Conservation (phyloP, 2,797 vertebrate genomes). For the Takifugu ocellatus region DNA sequence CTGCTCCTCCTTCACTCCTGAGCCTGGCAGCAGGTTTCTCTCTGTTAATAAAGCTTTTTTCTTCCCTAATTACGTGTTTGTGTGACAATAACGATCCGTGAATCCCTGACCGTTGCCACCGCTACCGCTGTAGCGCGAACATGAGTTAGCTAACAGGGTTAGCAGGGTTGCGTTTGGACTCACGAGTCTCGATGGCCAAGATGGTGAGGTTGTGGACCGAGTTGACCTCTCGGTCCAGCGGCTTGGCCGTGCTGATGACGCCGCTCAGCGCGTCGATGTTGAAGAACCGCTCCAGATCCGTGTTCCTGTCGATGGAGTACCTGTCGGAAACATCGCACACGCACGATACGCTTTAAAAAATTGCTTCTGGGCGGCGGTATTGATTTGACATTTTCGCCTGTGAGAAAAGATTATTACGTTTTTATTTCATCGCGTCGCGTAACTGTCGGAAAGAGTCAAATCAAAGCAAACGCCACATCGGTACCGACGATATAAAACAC, state of each 20-base stretch:
- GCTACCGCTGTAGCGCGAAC: too few relatives aligned
- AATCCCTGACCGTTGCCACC: too few relatives aligned
- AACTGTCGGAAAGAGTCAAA: neutral
- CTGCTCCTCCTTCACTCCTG: too few relatives aligned
- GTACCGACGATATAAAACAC: neutral
- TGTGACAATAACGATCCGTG: too few relatives aligned
- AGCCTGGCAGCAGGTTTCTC: too few relatives aligned
- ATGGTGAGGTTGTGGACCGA: conserved; percentile 94
- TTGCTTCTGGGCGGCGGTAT: conserved; percentile 26
- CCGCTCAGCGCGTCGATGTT: conserved; percentile 92
- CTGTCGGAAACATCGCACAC: conserved; percentile 63
- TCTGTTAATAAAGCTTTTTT: too few relatives aligned
- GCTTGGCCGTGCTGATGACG: conserved; percentile 90
- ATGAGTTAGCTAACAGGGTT: too few relatives aligned
- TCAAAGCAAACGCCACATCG: conserved; percentile 1
- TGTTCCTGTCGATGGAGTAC: conserved; percentile 97
- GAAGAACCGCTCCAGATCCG: conserved; percentile 94
- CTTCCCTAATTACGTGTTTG: too few relatives aligned
- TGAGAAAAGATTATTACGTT: conserved; percentile 20
- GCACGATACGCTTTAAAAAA: conserved; percentile 26
- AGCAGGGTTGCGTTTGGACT: conserved; percentile 64
- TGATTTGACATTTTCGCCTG: conserved; percentile 45
- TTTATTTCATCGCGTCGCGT: conserved; percentile 9
- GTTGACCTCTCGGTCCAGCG: conserved; percentile 90
- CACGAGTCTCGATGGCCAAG: conserved; percentile 92